Percentiles rank a stretch among this genome's conserved stretches.
phyloP scores from a whole-genome alignment of 2,113 vertebrate species.

The Sclerurus mexicanus region DNA sequence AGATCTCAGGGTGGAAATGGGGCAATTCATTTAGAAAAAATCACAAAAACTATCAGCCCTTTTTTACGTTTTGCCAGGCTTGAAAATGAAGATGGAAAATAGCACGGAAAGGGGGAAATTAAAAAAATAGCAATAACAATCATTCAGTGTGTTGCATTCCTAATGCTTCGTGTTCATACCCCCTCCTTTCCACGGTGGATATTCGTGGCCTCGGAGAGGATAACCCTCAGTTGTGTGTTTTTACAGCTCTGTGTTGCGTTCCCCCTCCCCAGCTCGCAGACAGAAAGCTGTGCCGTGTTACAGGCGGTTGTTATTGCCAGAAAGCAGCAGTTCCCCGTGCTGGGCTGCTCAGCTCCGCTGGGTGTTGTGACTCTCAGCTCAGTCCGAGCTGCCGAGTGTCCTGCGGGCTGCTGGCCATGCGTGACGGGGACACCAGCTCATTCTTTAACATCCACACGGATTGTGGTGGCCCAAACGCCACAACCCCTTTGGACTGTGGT shows the following conservation, averaged over 20 bases:
- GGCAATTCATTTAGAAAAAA: not conserved
- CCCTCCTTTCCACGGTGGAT: not conserved
- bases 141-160: not conserved
- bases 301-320: not conserved
- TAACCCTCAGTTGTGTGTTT: not conserved
- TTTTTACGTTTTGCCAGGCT: not conserved
- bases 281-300: not conserved
- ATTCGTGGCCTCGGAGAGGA: not conserved
- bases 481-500: not conserved
- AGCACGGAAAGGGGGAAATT: not conserved
- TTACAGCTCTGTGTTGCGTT: not conserved
- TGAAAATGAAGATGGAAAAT: constrained; percentile 2
- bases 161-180: not conserved
- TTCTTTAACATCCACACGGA: not conserved
- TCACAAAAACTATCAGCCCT: not conserved
- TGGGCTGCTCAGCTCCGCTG: not conserved
- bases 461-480: rapidly evolving
- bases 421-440: not conserved
- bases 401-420: not conserved
- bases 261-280: not conserved
- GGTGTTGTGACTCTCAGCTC: not conserved
- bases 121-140: not conserved
- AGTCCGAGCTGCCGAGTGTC: not conserved
- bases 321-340: not conserved
- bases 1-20: not conserved